These are phyloP conservation scores for Synergus umbraculus DNA, from an alignment of 2,888 invertebrate genomes.

Conservation along the genomic window DNA sequence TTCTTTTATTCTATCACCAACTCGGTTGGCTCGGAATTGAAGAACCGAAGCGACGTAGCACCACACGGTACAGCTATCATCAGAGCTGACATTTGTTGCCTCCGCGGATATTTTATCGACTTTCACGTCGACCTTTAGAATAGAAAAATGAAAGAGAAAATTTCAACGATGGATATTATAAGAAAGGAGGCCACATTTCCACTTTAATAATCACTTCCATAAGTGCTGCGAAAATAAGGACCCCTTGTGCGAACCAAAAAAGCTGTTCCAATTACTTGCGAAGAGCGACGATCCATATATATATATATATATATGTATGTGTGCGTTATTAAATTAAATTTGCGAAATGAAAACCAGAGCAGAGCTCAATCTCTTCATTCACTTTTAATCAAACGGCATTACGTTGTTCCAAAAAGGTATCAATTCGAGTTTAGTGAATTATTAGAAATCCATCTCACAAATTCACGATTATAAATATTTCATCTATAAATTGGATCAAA, in stretches of 20 bases:
- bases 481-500: background rate
- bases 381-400: background rate
- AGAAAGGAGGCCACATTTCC: slow-evolving; percentile 6
- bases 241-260: background rate
- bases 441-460: background rate
- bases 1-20: slow-evolving; percentile 6
- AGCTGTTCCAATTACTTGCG: slow-evolving; percentile 2
- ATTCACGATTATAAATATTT: background rate
- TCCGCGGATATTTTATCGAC: slow-evolving; percentile 40
- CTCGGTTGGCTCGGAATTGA: background rate
- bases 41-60: slow-evolving; percentile 9
- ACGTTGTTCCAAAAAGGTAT: background rate
- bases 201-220: slow-evolving; percentile 24
- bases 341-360: slow-evolving; percentile 11
- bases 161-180: slow-evolving; percentile 24
- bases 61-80: slow-evolving; percentile 28
- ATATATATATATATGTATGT: background rate
- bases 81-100: slow-evolving; percentile 39
- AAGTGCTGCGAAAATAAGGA: slow-evolving; percentile 18
- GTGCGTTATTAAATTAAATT: slow-evolving; percentile 30
- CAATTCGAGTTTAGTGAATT: background rate
- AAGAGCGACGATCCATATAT: background rate
- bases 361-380: background rate
- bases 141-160: background rate
- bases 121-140: slow-evolving; percentile 28